Evolutionary conservation across 1,140 invertebrate species (phyloP).

Genomic region (Linepithema humile): DNA sequence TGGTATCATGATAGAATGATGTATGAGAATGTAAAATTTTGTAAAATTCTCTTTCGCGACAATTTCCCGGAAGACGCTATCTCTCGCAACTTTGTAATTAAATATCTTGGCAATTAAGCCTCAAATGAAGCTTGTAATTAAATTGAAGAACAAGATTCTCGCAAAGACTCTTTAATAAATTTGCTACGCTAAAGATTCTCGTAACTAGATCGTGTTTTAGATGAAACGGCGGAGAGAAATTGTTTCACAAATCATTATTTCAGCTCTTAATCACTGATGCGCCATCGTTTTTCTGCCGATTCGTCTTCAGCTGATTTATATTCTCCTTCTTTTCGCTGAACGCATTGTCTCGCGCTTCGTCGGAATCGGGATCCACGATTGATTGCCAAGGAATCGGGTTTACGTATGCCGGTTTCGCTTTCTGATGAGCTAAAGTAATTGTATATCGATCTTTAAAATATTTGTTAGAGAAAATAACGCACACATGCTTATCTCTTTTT

Average conservation of each 20-base stretch:
- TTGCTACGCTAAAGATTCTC: not conserved
- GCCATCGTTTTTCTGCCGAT: conserved; percentile 50
- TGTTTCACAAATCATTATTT: not conserved
- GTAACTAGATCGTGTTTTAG: not conserved
- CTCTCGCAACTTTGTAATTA: conserved; percentile 7
- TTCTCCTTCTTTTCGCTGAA: conserved; percentile 28
- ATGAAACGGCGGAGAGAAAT: not conserved
- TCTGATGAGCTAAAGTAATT: conserved; percentile 77
- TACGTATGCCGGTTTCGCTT: conserved; percentile 78
- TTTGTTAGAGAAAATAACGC: not conserved
- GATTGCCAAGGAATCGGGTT: conserved; percentile 80
- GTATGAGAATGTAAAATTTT: not conserved
- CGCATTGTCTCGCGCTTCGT: conserved; percentile 53
- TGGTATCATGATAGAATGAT: not conserved
- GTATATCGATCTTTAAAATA: not conserved
- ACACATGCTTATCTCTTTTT: too few relatives aligned
- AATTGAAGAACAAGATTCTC: not conserved
- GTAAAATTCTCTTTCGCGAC: not conserved
- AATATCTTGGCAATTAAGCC: not conserved
- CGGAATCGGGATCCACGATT: conserved; percentile 63
- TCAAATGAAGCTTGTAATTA: not conserved
- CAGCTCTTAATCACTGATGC: conserved; percentile 48
- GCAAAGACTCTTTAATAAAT: not conserved
- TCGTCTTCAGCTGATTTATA: conserved; percentile 38
- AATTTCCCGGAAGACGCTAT: not conserved